Evolutionary conservation across 1,140 invertebrate species (phyloP).

Genomic region (Portunus trituberculatus): DNA sequence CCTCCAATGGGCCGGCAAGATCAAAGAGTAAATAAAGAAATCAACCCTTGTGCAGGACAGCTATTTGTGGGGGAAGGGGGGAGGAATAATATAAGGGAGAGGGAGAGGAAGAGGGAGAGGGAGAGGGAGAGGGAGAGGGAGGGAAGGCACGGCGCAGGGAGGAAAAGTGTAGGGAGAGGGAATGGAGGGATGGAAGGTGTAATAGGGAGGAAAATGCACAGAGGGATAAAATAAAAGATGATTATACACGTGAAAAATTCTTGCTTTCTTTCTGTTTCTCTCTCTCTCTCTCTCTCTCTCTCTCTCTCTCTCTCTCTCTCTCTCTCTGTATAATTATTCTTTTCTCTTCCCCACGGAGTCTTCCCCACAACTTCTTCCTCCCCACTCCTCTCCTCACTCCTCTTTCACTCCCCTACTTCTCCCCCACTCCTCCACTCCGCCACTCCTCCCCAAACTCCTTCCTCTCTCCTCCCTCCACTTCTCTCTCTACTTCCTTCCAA

Average conservation of each 20-base stretch:
- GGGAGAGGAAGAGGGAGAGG: not conserved
- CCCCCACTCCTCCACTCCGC: no score
- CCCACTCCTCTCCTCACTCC: no score
- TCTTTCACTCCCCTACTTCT: no score
- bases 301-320: no score
- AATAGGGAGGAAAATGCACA: not conserved
- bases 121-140: conserved; percentile 12
- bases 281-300: not conserved
- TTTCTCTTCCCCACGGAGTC: not conserved
- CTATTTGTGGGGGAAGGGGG: not conserved
- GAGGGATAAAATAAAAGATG: not conserved
- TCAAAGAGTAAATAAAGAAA: conserved; percentile 24
- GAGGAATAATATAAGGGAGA: not conserved
- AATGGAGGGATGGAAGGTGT: not conserved
- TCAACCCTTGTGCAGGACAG: not conserved
- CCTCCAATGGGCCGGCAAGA: conserved; percentile 7
- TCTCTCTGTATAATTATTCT: no score
- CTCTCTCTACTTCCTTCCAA: no score
- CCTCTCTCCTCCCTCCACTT: not conserved
- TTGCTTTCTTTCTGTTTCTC: not conserved
- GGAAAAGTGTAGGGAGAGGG: not conserved
- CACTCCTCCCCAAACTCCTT: no score
- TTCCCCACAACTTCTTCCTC: not conserved
- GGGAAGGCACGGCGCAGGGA: not conserved
- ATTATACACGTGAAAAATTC: not conserved